Evolutionary conservation across 2,888 invertebrate species (phyloP).

Genomic region (Chymomyza amoena): DNA sequence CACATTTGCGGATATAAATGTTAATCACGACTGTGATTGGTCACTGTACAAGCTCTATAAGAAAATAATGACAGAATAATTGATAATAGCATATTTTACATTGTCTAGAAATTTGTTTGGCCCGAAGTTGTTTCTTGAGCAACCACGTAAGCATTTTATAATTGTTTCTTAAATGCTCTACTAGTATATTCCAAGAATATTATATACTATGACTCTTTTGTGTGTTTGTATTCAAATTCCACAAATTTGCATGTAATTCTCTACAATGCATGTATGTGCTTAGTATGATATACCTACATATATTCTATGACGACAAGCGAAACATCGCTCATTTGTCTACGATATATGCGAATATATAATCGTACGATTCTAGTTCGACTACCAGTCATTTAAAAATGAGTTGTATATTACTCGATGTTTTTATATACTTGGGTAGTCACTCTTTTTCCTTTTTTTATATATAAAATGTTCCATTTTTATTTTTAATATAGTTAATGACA

Average conservation of each 20-base stretch:
- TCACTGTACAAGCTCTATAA: too few species aligned
- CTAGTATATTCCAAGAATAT: not conserved
- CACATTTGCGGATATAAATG: too few species aligned
- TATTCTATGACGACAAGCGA: slow-evolving; percentile 1
- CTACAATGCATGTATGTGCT: slow-evolving; percentile 6
- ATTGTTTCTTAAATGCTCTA: not conserved
- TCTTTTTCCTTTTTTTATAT: not conserved
- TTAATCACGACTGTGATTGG: too few species aligned
- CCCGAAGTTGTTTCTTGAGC: too few species aligned
- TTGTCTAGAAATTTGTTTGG: too few species aligned
- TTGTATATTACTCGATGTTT: not conserved
- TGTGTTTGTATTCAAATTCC: slow-evolving; percentile 22
- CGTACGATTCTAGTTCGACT: not conserved
- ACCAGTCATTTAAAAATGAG: not conserved
- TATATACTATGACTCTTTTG: not conserved
- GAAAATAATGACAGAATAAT: too few species aligned
- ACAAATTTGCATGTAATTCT: slow-evolving; percentile 29
- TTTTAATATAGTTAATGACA: not conserved
- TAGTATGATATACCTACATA: slow-evolving; percentile 8
- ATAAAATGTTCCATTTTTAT: not conserved
- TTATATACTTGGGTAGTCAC: too few species aligned
- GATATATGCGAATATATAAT: slow-evolving; percentile 33
- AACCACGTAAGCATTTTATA: not conserved
- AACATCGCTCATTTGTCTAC: slow-evolving; percentile 18
- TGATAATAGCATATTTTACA: too few species aligned